Base-by-base conservation (phyloP, 2,888 invertebrate species). In the Caenorhabditis sulstoni region DNA sequence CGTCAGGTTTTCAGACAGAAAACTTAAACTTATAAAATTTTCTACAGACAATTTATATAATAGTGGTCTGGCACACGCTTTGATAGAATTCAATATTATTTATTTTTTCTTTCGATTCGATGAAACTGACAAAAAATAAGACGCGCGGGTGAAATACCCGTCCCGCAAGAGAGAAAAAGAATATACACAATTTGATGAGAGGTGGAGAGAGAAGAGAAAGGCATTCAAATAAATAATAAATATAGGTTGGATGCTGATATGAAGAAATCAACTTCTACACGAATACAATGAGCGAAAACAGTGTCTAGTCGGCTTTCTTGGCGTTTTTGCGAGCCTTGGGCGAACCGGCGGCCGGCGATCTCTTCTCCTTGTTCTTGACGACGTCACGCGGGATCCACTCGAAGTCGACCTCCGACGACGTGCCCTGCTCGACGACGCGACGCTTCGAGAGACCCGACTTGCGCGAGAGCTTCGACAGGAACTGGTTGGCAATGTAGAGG, bases 301-400 rank as follows among this genome's bases (percentile, higher is more conserved):
- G 12, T n/a, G 14, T 75, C 81, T 86, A 86, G 22, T 85, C 84
- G 50, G 86, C 83, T 81, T 87, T 86, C 83, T 81, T 83, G 49
- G 79, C 79, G 14, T 58, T 76, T 65, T 84, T 87, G 39, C 85
- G 81, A 16, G 85, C 84, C 55, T 79, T 78, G 52, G 87, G 87
- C n/a, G 85, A 83, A 47, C 79, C 86, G 45, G 85, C 81, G 49
- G 84, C 86, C 53, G 88, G 88, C 12, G 88, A 83, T 50, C 75
- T 85, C 71, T 85, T 84, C 59, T 85, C 84, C 53, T 58, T 79
- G 47, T 73, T 58, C 64, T 85, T 85, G 45, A 88, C 76, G 57
- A 84, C 66, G 91, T 96, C 95, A 90, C 94, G 94, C 47, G 99
- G 98, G 90, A 99, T 93, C 99, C 99, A 99, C 88, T 99, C 97